Evolutionary conservation across 2,888 invertebrate genomes (phyloP).

Genomic region (Saturnia japonica): DNA sequence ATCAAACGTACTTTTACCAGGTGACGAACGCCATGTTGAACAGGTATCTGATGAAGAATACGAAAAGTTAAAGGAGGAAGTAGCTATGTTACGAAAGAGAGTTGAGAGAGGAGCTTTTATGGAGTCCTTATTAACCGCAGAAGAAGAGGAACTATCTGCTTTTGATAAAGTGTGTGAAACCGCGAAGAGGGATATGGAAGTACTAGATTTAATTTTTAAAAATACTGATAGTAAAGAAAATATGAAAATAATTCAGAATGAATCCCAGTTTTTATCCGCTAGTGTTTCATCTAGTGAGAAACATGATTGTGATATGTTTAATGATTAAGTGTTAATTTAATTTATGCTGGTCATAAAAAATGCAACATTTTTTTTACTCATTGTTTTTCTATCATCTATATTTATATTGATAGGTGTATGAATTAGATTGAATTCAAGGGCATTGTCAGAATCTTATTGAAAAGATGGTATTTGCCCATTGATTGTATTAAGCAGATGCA

Average conservation of each 20-base stretch:
- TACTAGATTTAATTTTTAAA: slow-evolving; percentile 58
- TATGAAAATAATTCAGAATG: slow-evolving; percentile 51
- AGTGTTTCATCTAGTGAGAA: slow-evolving; percentile 56
- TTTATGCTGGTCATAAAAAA: neutral
- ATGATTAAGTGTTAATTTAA: slow-evolving; percentile 24
- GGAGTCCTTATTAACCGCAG: slow-evolving; percentile 65
- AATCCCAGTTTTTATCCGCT: slow-evolving; percentile 60
- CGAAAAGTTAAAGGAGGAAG: slow-evolving; percentile 62
- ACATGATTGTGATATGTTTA: slow-evolving; percentile 31
- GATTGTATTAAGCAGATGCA: no score
- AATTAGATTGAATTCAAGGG: no score
- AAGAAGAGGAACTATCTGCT: slow-evolving; percentile 64
- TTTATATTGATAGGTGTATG: neutral
- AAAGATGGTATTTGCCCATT: no score
- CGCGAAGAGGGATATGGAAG: slow-evolving; percentile 69
- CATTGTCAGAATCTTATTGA: no score
- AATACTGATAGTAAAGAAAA: slow-evolving; percentile 44
- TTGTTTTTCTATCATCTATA: neutral
- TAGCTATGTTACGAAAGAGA: slow-evolving; percentile 53
- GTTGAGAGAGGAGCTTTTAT: slow-evolving; percentile 69
- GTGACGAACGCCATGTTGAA: slow-evolving; percentile 65
- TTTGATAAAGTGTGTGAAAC: slow-evolving; percentile 66
- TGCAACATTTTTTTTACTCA: neutral
- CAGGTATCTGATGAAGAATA: slow-evolving; percentile 63
- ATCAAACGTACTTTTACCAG: slow-evolving; percentile 64